These are phyloP conservation scores for Crocodylus rhombifer DNA, from an alignment of 2,797 vertebrate species.

Conservation along the genomic window DNA sequence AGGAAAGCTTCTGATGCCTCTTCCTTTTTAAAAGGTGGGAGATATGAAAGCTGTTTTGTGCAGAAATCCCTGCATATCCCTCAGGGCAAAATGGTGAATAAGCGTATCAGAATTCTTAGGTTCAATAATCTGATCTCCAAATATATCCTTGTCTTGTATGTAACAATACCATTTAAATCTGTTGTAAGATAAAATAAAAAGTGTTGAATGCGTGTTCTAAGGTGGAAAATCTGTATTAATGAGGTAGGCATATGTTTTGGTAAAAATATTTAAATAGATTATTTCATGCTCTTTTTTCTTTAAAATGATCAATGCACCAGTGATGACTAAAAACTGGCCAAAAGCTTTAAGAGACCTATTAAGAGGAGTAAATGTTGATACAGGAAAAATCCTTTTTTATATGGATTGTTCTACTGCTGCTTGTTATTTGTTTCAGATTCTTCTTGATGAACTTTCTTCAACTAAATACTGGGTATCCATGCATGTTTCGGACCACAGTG, in stretches of 20 bases:
- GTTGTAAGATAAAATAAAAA: neutral
- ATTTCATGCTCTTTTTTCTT: neutral
- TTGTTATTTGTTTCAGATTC: conserved; percentile 83
- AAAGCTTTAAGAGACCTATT: neutral
- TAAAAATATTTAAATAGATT: neutral
- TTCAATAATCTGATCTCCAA: neutral
- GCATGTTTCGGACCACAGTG: conserved; percentile 98
- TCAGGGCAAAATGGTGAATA: neutral
- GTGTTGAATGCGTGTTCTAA: neutral
- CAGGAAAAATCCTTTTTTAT: conserved; percentile 12
- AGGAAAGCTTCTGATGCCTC: neutral
- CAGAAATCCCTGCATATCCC: neutral
- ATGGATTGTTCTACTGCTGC: neutral
- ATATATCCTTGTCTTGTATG: neutral
- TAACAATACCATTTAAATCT: neutral
- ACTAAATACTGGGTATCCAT: conserved; percentile 93
- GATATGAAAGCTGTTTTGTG: neutral
- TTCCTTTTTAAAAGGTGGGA: neutral
- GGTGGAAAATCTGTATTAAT: neutral
- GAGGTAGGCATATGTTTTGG: neutral
- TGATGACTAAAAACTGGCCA: neutral
- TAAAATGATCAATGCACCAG: neutral
- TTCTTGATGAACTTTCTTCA: conserved; percentile 92
- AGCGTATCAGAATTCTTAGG: neutral
- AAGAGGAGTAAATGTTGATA: neutral